A percentile compares a stretch with the other conserved stretches of the same genome.
phyloP scores from a whole-genome alignment of 1,140 invertebrate species.

The Leptinotarsa texana region DNA sequence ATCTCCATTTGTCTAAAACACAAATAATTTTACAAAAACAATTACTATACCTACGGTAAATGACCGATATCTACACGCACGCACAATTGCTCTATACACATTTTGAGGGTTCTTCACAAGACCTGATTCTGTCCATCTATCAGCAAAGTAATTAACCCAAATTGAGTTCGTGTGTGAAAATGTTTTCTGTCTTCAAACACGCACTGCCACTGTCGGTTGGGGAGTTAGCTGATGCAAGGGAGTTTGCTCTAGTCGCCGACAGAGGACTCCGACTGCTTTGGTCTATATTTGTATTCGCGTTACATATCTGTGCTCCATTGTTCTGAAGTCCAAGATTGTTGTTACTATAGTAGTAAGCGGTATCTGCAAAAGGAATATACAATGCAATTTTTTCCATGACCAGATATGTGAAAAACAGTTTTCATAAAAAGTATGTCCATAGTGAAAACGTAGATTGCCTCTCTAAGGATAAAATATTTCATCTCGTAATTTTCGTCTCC shows the following conservation, averaged over 20 bases:
- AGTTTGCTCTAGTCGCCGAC: conserved; percentile 72
- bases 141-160: conserved; percentile 43
- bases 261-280: conserved; percentile 66
- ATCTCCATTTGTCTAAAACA: conserved; percentile 29
- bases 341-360: conserved; percentile 69
- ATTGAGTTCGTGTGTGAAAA: conserved; percentile 60
- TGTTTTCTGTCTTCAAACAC: conserved; percentile 67
- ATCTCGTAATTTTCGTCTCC: no score
- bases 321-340: conserved; percentile 60
- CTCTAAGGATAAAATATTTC: no score
- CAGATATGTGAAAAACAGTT: no score
- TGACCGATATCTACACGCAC: conserved; percentile 32
- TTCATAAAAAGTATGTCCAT: no score
- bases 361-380: conserved; percentile 58
- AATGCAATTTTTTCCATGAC: no score
- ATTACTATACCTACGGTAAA: conserved; percentile 18
- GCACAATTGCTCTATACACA: conserved; percentile 12
- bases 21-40: conserved; percentile 31
- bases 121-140: background rate
- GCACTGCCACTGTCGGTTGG: conserved; percentile 74
- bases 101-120: conserved; percentile 11
- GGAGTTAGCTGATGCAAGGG: conserved; percentile 70
- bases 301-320: conserved; percentile 49
- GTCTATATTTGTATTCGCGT: conserved; percentile 52
- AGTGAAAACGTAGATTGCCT: no score